These are phyloP conservation scores for Vannuccia rotundouncinata DNA, from an alignment of 2,888 invertebrate species.

Conservation along the genomic window DNA sequence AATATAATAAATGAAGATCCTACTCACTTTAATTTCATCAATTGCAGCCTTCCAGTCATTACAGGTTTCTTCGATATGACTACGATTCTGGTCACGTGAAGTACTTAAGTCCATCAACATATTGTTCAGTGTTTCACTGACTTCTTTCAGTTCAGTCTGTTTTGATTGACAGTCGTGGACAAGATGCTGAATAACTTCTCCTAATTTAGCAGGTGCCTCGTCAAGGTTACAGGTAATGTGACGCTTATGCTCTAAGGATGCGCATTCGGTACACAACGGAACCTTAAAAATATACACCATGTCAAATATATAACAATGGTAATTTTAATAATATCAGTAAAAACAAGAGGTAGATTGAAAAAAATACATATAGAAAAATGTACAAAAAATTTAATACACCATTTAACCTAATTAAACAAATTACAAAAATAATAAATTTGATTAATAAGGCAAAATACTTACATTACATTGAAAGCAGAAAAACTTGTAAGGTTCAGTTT, in stretches of 20 bases:
- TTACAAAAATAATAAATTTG: too few relatives aligned
- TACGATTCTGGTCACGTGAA: conserved; percentile 24
- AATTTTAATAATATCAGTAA: too few relatives aligned
- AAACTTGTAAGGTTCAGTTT: not conserved
- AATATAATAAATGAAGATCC: too few relatives aligned
- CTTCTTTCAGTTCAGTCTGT: not conserved
- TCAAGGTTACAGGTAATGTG: conserved; percentile 25
- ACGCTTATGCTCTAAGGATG: conserved; percentile 16
- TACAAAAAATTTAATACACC: too few relatives aligned
- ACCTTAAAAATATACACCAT: too few relatives aligned
- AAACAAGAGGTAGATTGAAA: too few relatives aligned
- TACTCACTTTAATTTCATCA: conserved; percentile 5
- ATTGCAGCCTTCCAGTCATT: conserved; percentile 33
- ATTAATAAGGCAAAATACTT: too few relatives aligned
- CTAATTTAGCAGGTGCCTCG: not conserved
- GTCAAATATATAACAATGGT: too few relatives aligned
- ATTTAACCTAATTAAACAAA: too few relatives aligned
- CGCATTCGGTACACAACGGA: conserved; percentile 28
- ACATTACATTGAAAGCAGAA: not conserved
- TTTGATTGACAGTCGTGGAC: not conserved
- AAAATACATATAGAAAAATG: too few relatives aligned
- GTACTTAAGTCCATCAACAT: conserved; percentile 25
- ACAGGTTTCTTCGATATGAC: conserved; percentile 27
- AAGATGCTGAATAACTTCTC: not conserved
- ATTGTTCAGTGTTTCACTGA: conserved; percentile 16